A percentile compares a stretch with the other conserved stretches of the same genome.
These are phyloP conservation scores for Oxycera nigricornis DNA, from an alignment of 2,888 invertebrate genomes.

Conservation along the genomic window DNA sequence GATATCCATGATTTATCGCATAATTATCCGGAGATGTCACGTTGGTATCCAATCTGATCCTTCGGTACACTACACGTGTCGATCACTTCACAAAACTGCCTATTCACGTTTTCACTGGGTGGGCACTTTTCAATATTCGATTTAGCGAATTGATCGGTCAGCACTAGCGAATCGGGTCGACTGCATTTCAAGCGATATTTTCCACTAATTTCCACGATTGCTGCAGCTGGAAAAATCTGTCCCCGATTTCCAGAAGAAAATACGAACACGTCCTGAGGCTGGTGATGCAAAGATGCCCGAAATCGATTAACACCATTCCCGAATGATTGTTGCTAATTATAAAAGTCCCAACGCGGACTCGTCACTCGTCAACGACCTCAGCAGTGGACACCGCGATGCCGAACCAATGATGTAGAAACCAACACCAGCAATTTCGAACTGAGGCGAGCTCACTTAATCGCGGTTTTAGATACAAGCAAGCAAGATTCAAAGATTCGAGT, in stretches of 20 bases:
- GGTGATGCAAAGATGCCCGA: too few relatives aligned
- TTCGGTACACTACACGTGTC: not conserved
- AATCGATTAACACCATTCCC: constrained; percentile 1
- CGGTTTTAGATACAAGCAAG: not conserved
- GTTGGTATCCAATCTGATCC: not conserved
- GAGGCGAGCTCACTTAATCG: not conserved
- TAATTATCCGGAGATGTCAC: not conserved
- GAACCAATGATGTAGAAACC: constrained; percentile 21
- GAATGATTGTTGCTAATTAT: not conserved
- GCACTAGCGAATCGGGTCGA: not conserved
- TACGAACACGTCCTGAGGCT: too few relatives aligned
- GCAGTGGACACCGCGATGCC: constrained; percentile 2
- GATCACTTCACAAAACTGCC: not conserved
- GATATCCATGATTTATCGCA: constrained; percentile 1
- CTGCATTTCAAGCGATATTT: not conserved
- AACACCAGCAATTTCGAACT: constrained; percentile 32
- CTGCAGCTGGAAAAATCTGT: not conserved
- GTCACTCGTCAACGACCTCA: not conserved
- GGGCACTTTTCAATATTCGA: not conserved
- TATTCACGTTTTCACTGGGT: not conserved
- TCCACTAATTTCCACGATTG: not conserved
- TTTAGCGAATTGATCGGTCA: not conserved
- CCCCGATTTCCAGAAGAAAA: too few relatives aligned
- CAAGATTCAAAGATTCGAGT: not conserved
- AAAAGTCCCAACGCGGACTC: not conserved